Percentiles rank a stretch among this genome's conserved stretches.
Evolutionary conservation across 2,888 invertebrate genomes (phyloP).

Genomic region (Stenodema calcarata): DNA sequence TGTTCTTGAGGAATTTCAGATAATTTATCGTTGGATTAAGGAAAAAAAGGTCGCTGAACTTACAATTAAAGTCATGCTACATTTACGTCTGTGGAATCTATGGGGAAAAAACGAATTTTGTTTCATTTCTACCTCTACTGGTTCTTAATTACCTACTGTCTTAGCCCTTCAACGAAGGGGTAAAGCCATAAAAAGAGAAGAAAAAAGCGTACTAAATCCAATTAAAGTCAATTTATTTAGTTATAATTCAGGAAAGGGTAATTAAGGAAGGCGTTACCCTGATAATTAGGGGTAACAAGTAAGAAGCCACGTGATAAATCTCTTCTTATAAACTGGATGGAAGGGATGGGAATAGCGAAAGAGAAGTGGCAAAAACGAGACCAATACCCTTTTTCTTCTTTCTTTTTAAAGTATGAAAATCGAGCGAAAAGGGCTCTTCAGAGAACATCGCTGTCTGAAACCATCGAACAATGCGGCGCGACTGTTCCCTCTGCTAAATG

Average conservation of each 20-base stretch:
- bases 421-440: background rate
- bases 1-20: background rate
- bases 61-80: background rate
- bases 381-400: no score
- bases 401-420: background rate
- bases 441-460: background rate
- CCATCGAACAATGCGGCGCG: background rate
- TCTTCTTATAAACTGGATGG: background rate
- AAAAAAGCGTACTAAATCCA: background rate
- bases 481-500: background rate
- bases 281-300: slow-evolving; percentile 3
- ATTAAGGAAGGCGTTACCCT: background rate
- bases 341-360: background rate
- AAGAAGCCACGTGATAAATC: slow-evolving; percentile 20
- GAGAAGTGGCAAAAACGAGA: background rate
- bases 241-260: slow-evolving; percentile 29
- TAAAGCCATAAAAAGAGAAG: background rate
- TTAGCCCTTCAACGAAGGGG: background rate
- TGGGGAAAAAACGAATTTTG: no score
- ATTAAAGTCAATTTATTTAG: slow-evolving; percentile 24
- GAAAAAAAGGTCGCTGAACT: background rate
- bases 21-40: background rate
- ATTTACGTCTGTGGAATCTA: no score
- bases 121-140: no score
- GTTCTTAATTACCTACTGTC: background rate